Evolutionary conservation across 2,113 vertebrate genomes (phyloP), one percentile per base, ranked within the genome.

Genomic region (Miniopterus natalensis): DNA sequence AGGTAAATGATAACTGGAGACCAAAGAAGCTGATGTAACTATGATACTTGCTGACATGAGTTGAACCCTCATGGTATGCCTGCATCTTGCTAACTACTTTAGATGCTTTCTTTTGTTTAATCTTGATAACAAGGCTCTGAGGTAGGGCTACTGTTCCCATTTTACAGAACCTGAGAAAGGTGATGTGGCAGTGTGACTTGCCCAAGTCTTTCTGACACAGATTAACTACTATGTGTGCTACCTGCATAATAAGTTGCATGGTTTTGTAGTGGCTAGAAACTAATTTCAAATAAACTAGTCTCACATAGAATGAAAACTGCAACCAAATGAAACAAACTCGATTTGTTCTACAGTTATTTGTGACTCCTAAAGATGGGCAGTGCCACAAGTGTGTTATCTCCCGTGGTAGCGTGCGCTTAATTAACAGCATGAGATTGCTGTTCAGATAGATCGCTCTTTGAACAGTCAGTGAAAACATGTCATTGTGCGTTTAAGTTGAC

Each of bases 241-340:
- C 81, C 61, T 0, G 2, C 51, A 20, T n/a, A 51, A 8, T 77
- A 5, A 83, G 68, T 27, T 79, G 21, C 21, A 17, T 53, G 53
- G 61, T 74, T 97, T 45, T 86, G 18, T 84, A 79, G 55, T 45
- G 61, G 15, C 51, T 90, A 65, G 71, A 45, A 77, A 49, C 61
- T 77, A 17, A 42, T 85, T 77, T 71, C 42, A 70, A 45, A 25
- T 57, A 42, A 68, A 29, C 40, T 11, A 5, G 59, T 65, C 5
- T 75, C 42, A 31, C 23, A 1, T 77, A 31, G 45, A 91, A 36
- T 77, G 29, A 85, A 88, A 77, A 70, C n/a, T 45, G 40, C 59
- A 75, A 71, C 36, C 42, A 61, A 88, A 47, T 6, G 21, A 61
- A 79, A 42, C 68, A n/a, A 61, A 13, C 57, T 61, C 71, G 18